Base-by-base conservation (phyloP, 2,888 invertebrate species). In the Patella depressa region DNA sequence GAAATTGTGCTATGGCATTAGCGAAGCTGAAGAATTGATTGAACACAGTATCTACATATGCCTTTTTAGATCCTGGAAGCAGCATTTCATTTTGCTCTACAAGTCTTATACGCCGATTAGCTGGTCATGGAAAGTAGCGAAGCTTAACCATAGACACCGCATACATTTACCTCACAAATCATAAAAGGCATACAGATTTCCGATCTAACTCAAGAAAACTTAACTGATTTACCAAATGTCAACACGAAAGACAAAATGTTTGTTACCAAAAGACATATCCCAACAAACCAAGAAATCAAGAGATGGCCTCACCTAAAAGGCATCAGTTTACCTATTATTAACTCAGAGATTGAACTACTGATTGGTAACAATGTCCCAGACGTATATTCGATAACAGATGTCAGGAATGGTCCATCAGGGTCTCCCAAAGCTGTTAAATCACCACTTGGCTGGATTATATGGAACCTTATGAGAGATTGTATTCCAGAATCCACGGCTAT, bases 231-330 rank as follows among this genome's bases (percentile, higher is more conserved):
- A 19, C 80, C 79, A 29, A 72, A n/a, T 11, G 74, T 77, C 17
- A 78, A 79, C 19, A 77, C 81, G 5, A 79, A 79, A 65, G 73
- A 78, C 24, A n/a, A 72, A 75, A 81, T 81, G 75, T 79, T 75
- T 54, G 14, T 73, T 5, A 55, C 55, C 55, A 7, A 24, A 17
- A 3, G 9, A n/a, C 34, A 74, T 12, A 14, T 24, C 4, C 34
- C 11, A 5, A 45, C 11, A 17, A 29, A 74, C 4, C 59, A 65
- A n/a, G 29, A 59, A 17, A 65, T 74, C 3, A 45, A 74, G 57
- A 24, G 65, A 17, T 74, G 59, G 65, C 12, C 5, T 5, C 45
- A 65, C 65, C 45, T 74, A 59, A 29, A 65, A 17, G 74, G 15
- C 17, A 34, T 74, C 7, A 45, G n/a, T n/a, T 59, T 59, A 59